Percentiles rank a stretch among this genome's conserved stretches.
Conservation (phyloP, 92 coral and sea anemone genomes). For the Parazoanthus swiftii region DNA sequence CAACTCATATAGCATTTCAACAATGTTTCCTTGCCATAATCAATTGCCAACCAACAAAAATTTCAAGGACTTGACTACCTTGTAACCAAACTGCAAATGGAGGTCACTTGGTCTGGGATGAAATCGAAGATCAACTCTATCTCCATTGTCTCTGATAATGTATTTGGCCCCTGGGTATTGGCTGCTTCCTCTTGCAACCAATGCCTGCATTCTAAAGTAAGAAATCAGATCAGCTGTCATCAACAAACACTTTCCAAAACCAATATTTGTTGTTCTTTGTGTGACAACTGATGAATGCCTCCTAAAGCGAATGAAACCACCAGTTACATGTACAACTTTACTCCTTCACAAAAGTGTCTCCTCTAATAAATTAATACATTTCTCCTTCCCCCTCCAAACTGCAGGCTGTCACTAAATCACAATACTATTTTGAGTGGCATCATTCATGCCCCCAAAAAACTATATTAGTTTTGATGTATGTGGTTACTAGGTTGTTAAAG, state of each 20-base stretch:
- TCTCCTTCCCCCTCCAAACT: too few species aligned
- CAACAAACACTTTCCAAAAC: not conserved
- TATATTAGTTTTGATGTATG: too few species aligned
- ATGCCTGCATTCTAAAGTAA: constrained; percentile 85
- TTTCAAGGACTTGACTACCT: constrained; percentile 45
- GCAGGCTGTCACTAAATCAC: too few species aligned
- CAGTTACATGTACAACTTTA: too few species aligned
- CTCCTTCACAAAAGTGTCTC: too few species aligned
- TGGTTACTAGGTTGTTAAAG: too few species aligned
- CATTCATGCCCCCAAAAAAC: too few species aligned
- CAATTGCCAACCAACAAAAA: not conserved
- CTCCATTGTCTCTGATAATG: constrained; percentile 98
- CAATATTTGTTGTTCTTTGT: not conserved
- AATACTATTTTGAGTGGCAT: too few species aligned
- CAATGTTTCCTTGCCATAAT: too few species aligned
- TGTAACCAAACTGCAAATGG: constrained; percentile 98
- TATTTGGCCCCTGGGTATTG: constrained; percentile 99
- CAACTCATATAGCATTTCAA: too few species aligned
- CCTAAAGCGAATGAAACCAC: not conserved
- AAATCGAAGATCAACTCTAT: constrained; percentile 92
- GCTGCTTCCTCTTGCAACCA: constrained; percentile 92
- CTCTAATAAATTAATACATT: too few species aligned
- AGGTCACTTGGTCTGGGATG: constrained; percentile 99
- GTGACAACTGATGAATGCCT: not conserved
- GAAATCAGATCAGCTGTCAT: not conserved